Evolutionary conservation across 2,797 vertebrate genomes (phyloP).

Genomic region (Uromys caudimaculatus): DNA sequence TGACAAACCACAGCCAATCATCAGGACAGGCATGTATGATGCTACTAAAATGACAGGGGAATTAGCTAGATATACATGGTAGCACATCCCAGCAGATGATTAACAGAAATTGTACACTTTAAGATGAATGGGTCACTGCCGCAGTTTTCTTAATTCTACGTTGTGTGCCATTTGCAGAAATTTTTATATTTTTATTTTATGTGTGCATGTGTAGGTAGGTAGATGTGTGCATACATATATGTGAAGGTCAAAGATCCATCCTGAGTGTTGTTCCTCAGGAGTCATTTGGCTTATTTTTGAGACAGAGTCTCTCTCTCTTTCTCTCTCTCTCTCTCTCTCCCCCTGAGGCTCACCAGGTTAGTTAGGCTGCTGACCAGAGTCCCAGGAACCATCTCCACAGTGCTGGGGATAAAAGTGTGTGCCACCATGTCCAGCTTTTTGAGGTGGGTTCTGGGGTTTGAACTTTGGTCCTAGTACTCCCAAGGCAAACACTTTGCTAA

Average conservation of each 20-base stretch:
- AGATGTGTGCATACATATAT: neutral
- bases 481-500: neutral
- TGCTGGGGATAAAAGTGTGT: neutral
- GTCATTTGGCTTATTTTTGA: neutral
- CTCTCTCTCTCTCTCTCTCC: neutral
- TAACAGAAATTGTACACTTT: neutral
- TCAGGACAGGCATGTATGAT: neutral
- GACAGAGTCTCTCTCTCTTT: neutral
- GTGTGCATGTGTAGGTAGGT: neutral
- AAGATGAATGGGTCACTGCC: neutral
- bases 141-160: neutral
- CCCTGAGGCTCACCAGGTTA: neutral
- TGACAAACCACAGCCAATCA: neutral
- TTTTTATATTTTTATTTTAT: neutral
- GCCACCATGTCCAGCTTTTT: neutral
- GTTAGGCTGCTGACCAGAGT: neutral
- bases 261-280: no score
- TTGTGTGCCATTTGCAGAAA: neutral
- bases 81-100: accelerated
- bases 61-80: neutral
- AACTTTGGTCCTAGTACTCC: neutral
- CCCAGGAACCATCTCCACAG: neutral
- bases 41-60: neutral
- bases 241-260: neutral
- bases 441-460: neutral